Evolutionary conservation across 2,113 vertebrate genomes (phyloP), one percentile per base, ranked within the genome.

Genomic region (Triplophysa tibetana): DNA sequence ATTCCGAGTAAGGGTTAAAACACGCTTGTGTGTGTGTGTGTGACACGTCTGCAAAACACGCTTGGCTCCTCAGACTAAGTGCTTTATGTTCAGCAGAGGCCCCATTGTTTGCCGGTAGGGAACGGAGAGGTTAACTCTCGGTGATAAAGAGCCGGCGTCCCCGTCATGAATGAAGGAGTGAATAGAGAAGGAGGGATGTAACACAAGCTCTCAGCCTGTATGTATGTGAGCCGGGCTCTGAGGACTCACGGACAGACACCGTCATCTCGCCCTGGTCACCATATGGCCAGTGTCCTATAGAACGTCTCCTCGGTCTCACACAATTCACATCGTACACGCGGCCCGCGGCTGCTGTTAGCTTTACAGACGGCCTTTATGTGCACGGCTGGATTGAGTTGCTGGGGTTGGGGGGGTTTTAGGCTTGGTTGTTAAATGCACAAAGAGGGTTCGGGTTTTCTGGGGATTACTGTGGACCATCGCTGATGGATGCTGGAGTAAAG

Each of bases 261-360:
- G 90, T 94, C 92, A 92, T 89, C 87, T 61, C 87, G 87, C 89
- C 79, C 86, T 92, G 91, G 85, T 85, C 81, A 86, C 89, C 95
- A 95, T 95, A 94, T 95, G 95, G 92, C 90, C 83, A 80, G 85
- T 86, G 91, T 89, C 89, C 89, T 91, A 93, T 90, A 90, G 91
- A 89, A 84, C 80, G 87, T 87, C 89, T 88, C 88, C 87, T 88
- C 86, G 86, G 80, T 84, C 84, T 83, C 80, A 87, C 76, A 87
- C 82, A 72, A 85, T 90, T 88, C 90, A 91, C 90, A 84, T 84
- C 88, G 88, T 81, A 89, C 86, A 87, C 86, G 88, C 82, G 84
- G 10, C 64, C 86, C 83, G 86, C 88, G 85, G 88, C 83, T 81
- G 85, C 82, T 82, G 75, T 80, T 88, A 87, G 86, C 87, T 84